Base-by-base conservation (phyloP, 1,140 invertebrate species). In the Rhyacophila brunnea region DNA sequence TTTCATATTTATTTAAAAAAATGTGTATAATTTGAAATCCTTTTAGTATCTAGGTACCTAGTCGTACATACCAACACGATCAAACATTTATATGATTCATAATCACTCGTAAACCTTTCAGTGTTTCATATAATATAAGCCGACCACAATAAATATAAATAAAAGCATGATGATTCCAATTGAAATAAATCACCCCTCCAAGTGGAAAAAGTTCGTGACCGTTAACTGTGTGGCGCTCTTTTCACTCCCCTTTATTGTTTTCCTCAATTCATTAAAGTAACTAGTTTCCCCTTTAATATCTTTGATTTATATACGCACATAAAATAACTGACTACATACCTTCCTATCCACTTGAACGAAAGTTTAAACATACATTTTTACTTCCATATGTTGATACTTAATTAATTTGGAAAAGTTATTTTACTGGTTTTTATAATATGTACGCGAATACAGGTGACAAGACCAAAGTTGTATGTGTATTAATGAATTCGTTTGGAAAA, bases 151-250 rank as follows among this genome's bases (percentile, higher is more conserved):
- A 45, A 45, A 45, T 45, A 45, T 28, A 6, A 45, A 20, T 17
- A 15, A 20, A 45, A 6, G n/a, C 43, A 45, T 45, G 43, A 45
- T 45, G 14, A 45, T 45, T 17, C 13, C 11, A 5, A 45, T 19
- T 15, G 43, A 45, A 45, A 45, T 45, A 45, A 45, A 45, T 45
- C 43, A 45, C 43, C 43, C 43, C 17, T 28, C 3, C 3, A 28
- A 28, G 23, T 28, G 23, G 23, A 28, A 28, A 28, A 28, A 28
- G 23, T 28, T 28, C 23, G 23, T 28, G 23, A 28, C 38, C 11
- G 38, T n/a, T 15, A 40, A 40, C 38, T 5, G 3, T 40, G 11
- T n/a, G n/a, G 4, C 4, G n/a, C 38, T 3, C 38, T 13, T 5
- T 15, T 13, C 11, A 6, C 23, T 3, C 23, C 38, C 38, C n/a